Evolutionary conservation across 1,140 invertebrate species (phyloP).

Genomic region (Brachionus paranguensis): DNA sequence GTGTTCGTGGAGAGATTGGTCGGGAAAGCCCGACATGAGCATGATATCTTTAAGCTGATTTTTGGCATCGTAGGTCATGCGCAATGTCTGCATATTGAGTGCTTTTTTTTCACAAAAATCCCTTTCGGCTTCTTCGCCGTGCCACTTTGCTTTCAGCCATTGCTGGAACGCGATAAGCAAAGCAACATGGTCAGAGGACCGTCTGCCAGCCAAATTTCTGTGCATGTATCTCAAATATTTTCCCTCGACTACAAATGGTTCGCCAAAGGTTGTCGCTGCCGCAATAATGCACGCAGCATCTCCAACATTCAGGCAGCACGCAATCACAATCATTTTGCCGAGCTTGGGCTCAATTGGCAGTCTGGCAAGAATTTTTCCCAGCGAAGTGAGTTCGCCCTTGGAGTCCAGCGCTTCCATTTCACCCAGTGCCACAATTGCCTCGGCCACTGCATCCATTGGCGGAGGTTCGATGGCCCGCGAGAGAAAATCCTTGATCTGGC

Average conservation of each 20-base stretch:
- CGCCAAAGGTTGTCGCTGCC: conserved; percentile 1
- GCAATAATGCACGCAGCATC: conserved; percentile 34
- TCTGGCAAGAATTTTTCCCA: conserved; percentile 56
- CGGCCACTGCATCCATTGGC: conserved; percentile 58
- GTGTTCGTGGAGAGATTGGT: not conserved
- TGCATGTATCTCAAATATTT: conserved; percentile 44
- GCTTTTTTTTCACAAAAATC: conserved; percentile 83
- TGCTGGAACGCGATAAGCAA: conserved; percentile 62
- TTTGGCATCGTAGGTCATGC: conserved; percentile 84
- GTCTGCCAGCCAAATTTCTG: conserved; percentile 68
- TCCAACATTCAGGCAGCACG: conserved; percentile 54
- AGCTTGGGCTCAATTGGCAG: conserved; percentile 58
- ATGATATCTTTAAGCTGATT: conserved; percentile 43
- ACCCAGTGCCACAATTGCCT: conserved; percentile 48
- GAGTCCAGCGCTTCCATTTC: conserved; percentile 58
- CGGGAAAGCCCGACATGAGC: not conserved
- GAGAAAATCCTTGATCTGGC: conserved; percentile 51
- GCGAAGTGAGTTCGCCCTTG: conserved; percentile 57
- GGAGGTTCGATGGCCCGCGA: conserved; percentile 58
- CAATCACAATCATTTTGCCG: conserved; percentile 58
- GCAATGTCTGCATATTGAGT: conserved; percentile 75
- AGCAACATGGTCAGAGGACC: conserved; percentile 88
- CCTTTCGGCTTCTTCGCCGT: conserved; percentile 58
- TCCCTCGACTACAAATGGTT: conserved; percentile 1
- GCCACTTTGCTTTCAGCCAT: conserved; percentile 64